Evolutionary conservation across 1,140 invertebrate species (phyloP).

Genomic region (Drosophila ananassae): DNA sequence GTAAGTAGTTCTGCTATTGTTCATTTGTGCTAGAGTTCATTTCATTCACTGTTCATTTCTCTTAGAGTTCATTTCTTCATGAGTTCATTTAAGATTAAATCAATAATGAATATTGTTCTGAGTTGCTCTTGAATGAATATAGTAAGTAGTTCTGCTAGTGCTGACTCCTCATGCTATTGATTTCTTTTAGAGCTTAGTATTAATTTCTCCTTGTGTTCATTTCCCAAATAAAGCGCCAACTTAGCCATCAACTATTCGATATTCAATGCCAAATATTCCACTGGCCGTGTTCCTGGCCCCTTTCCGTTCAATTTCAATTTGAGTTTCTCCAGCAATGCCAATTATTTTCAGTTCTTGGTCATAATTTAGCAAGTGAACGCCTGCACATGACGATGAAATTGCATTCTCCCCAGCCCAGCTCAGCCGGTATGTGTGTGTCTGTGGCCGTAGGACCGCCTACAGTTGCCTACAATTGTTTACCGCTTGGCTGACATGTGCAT

Average conservation of each 20-base stretch:
- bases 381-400: conserved; percentile 56
- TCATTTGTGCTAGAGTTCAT: no score
- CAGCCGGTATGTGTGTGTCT: not conserved
- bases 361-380: conserved; percentile 66
- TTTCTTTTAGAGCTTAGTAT: not conserved
- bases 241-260: conserved; percentile 34
- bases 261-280: conserved; percentile 13
- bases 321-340: conserved; percentile 45
- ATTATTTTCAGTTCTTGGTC: conserved; percentile 67
- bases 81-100: no score
- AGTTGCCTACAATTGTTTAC: conserved; percentile 3
- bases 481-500: conserved; percentile 53
- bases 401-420: conserved; percentile 15
- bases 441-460: not conserved
- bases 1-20: no score
- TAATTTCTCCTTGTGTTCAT: not conserved
- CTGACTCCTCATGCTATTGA: no score
- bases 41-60: no score
- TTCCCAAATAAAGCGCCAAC: conserved; percentile 32
- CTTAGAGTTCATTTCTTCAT: no score
- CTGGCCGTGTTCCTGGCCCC: not conserved
- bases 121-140: no score
- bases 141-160: no score
- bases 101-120: no score
- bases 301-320: conserved; percentile 2